A percentile compares a stretch with the other conserved stretches of the same genome.
phyloP scores from a whole-genome alignment of 2,888 invertebrate species.

The Aleiodes leptofemur region DNA sequence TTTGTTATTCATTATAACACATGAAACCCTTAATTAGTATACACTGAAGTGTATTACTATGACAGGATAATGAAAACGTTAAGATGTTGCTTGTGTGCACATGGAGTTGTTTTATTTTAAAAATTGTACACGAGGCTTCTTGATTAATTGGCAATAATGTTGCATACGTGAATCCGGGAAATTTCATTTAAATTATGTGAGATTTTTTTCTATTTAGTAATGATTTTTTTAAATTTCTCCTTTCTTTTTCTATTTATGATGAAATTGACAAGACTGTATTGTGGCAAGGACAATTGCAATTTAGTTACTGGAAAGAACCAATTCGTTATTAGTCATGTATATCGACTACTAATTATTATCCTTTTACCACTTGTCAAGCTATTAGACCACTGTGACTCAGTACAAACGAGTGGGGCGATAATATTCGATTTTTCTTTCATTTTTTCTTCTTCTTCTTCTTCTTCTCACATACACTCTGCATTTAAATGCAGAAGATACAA shows the following conservation, averaged over 20 bases:
- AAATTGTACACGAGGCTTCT: constrained; percentile 3
- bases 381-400: constrained; percentile 30
- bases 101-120: not conserved
- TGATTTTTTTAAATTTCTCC: not conserved
- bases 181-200: constrained; percentile 7
- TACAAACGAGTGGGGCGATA: not conserved
- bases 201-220: constrained; percentile 1
- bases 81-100: too few species aligned
- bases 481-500: not conserved
- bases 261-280: constrained; percentile 3
- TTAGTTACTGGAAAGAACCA: not conserved
- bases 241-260: not conserved
- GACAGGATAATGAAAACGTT: constrained; percentile 19
- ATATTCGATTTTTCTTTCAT: constrained; percentile 6
- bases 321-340: not conserved
- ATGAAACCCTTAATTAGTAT: constrained; percentile 31
- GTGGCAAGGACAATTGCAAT: constrained; percentile 2
- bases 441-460: not conserved
- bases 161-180: not conserved
- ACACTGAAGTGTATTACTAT: constrained; percentile 2
- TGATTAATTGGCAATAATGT: not conserved
- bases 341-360: constrained; percentile 26
- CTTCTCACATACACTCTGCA: not conserved
- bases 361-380: constrained; percentile 24
- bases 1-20: constrained; percentile 18